Conservation (phyloP, 2,797 vertebrate species). For the Lutjanus argentimaculatus region DNA sequence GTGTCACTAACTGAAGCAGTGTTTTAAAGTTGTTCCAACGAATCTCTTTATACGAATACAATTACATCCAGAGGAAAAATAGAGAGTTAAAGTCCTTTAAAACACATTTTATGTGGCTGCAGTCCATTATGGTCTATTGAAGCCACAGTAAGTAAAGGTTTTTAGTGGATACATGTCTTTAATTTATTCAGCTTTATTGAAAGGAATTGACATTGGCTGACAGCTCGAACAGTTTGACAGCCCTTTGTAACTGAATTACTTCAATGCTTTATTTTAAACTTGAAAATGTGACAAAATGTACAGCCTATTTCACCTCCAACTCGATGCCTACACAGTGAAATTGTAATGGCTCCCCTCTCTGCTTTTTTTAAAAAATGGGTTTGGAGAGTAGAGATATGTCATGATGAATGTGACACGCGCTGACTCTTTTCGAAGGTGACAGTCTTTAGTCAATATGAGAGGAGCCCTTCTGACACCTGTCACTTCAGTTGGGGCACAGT, state of each 20-base stretch:
- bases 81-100: not conserved
- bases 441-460: slow-evolving; percentile 64
- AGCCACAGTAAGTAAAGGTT: slow-evolving; percentile 17
- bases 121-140: slow-evolving; percentile 7
- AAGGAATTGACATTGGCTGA: slow-evolving; percentile 19
- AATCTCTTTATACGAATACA: no score
- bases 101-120: slow-evolving; percentile 10
- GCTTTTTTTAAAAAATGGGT: not conserved
- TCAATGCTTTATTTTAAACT: slow-evolving; percentile 22
- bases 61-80: not conserved
- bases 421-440: slow-evolving; percentile 65
- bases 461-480: slow-evolving; percentile 67
- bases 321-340: not conserved
- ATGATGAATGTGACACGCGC: slow-evolving; percentile 49
- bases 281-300: not conserved
- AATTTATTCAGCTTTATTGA: slow-evolving; percentile 21
- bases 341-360: slow-evolving; percentile 1
- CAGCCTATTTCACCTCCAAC: slow-evolving; percentile 4
- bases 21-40: no score
- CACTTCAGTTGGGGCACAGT: slow-evolving; percentile 57
- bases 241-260: slow-evolving; percentile 11
- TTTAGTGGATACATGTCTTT: not conserved
- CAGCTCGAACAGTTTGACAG: not conserved
- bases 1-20: no score
- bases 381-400: slow-evolving; percentile 25